A percentile compares a stretch with the other conserved stretches of the same genome.
These are phyloP conservation scores for Ceraclea dissimilis DNA, from an alignment of 2,888 invertebrate genomes.

Conservation along the genomic window DNA sequence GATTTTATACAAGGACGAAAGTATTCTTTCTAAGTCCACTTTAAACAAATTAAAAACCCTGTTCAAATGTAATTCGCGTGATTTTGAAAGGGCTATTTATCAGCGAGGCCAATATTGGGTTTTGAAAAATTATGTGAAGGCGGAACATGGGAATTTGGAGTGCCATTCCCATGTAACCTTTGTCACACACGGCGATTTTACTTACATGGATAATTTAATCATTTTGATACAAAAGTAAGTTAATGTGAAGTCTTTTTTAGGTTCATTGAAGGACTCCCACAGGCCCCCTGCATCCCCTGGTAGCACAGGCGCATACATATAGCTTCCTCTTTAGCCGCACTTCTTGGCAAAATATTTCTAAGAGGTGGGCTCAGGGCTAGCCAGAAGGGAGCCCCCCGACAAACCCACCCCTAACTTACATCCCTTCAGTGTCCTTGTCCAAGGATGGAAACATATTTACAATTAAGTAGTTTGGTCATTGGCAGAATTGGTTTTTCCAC, in stretches of 20 bases:
- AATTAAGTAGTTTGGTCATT: too few relatives aligned
- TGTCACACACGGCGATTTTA: constrained; percentile 88
- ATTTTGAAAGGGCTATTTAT: constrained; percentile 50
- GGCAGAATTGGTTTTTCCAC: too few relatives aligned
- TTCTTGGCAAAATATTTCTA: too few relatives aligned
- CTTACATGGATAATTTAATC: constrained; percentile 82
- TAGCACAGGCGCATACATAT: too few relatives aligned
- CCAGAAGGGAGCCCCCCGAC: too few relatives aligned
- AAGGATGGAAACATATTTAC: too few relatives aligned
- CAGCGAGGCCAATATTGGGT: constrained; percentile 83
- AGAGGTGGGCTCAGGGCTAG: too few relatives aligned
- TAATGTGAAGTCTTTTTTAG: not conserved
- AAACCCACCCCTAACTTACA: too few relatives aligned
- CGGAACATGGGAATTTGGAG: constrained; percentile 56
- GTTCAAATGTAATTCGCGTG: constrained; percentile 58
- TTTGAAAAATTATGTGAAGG: constrained; percentile 75
- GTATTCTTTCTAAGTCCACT: constrained; percentile 27
- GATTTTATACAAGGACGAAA: too few relatives aligned
- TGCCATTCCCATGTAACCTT: constrained; percentile 85
- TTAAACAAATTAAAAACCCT: constrained; percentile 39
- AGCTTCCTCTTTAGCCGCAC: too few relatives aligned
- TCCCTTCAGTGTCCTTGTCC: too few relatives aligned
- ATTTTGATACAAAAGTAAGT: constrained; percentile 66
- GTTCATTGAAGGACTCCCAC: constrained; percentile 7
- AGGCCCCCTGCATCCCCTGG: too few relatives aligned